Evolutionary conservation across 2,888 invertebrate species (phyloP).

Genomic region (Cylloceria caligata): DNA sequence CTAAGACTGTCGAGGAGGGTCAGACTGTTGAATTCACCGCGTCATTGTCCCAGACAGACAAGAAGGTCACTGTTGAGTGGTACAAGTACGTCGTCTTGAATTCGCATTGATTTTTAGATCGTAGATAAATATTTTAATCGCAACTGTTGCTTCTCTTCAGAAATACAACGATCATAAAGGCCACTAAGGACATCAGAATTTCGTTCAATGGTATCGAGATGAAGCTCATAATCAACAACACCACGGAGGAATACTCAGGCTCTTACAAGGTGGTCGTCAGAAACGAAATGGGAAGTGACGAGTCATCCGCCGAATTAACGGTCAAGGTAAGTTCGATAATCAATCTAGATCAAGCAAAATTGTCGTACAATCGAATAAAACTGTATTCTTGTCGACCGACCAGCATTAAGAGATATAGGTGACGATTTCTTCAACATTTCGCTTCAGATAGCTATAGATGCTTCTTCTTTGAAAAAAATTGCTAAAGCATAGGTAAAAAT

Average conservation of each 20-base stretch:
- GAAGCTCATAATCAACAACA: conserved; percentile 91
- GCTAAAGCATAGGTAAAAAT: conserved; percentile 10
- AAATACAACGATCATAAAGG: conserved; percentile 89
- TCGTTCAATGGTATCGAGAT: conserved; percentile 94
- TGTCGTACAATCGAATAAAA: not conserved
- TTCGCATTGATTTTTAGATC: not conserved
- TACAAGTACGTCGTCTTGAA: conserved; percentile 88
- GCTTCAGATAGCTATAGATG: not conserved
- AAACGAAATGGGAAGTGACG: conserved; percentile 96
- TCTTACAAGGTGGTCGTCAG: conserved; percentile 94
- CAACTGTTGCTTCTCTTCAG: conserved; percentile 74
- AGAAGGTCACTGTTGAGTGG: conserved; percentile 93
- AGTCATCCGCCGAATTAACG: conserved; percentile 93
- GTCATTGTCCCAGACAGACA: conserved; percentile 90
- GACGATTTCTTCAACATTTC: conserved; percentile 14
- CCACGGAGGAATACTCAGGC: conserved; percentile 91
- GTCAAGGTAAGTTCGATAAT: conserved; percentile 85
- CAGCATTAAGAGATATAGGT: conserved; percentile 35
- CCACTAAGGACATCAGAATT: conserved; percentile 91
- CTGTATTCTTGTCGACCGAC: conserved; percentile 15
- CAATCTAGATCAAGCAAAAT: not conserved
- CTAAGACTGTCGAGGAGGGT: conserved; percentile 88
- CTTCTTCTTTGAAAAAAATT: conserved; percentile 84
- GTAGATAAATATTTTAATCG: conserved; percentile 17
- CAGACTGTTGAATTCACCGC: conserved; percentile 93